A percentile compares a stretch with the other conserved stretches of the same genome.
phyloP scores from a whole-genome alignment of 1,140 invertebrate genomes.

The Lineus longissimus region DNA sequence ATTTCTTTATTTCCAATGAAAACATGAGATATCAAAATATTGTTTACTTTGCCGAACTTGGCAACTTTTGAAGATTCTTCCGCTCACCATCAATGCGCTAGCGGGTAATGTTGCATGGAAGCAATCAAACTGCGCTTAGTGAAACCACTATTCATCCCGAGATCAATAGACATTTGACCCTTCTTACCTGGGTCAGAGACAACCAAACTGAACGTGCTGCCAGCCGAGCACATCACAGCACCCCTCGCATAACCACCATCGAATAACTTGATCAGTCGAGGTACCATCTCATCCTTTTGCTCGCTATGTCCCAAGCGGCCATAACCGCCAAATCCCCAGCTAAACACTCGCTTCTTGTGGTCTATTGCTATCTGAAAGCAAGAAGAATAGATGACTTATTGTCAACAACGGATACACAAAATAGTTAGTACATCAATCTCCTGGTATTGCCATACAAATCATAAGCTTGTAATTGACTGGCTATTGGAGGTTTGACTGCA shows the following conservation, averaged over 20 bases:
- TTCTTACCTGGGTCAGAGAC: conserved; percentile 72
- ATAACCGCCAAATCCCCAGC: conserved; percentile 93
- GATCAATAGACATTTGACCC: not conserved
- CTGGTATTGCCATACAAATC: not conserved
- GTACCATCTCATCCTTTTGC: conserved; percentile 84
- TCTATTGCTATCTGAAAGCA: conserved; percentile 73
- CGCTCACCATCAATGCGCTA: no score
- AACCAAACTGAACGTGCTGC: conserved; percentile 79
- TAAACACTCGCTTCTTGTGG: conserved; percentile 78
- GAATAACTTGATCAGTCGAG: conserved; percentile 83
- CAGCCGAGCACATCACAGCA: conserved; percentile 73
- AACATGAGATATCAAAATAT: no score
- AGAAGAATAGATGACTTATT: conserved; percentile 8
- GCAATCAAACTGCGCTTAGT: no score
- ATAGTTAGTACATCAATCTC: no score
- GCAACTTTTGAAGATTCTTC: no score
- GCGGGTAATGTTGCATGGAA: no score
- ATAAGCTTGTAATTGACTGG: not conserved
- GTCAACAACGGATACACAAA: not conserved
- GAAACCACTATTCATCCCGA: no score
- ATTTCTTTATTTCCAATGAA: no score
- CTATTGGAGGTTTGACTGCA: no score
- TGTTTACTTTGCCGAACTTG: no score
- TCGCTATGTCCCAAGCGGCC: conserved; percentile 88
- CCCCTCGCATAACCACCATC: conserved; percentile 74